Conservation (phyloP, 2,888 invertebrate genomes). For the Rhagophthalmus giganteus region DNA sequence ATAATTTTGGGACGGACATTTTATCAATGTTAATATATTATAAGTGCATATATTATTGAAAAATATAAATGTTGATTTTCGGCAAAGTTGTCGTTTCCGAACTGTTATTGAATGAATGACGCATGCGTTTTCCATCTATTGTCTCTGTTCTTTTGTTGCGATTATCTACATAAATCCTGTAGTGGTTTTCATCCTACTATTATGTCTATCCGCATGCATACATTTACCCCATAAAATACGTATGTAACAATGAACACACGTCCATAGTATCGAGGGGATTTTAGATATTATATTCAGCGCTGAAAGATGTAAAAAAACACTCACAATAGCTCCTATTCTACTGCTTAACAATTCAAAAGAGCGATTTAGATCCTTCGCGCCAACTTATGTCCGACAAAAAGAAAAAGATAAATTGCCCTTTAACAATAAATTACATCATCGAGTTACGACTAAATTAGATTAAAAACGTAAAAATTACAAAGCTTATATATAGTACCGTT, state of each 20-base stretch:
- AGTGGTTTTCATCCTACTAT: conserved; percentile 44
- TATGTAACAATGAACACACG: conserved; percentile 38
- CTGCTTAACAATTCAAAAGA: conserved; percentile 15
- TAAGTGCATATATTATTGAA: no score
- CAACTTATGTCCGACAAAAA: background rate
- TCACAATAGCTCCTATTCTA: conserved; percentile 19
- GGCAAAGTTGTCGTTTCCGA: background rate
- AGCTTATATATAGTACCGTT: no score
- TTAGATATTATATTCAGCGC: conserved; percentile 21
- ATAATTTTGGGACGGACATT: no score
- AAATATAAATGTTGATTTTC: background rate
- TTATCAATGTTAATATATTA: no score
- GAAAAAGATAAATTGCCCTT: conserved; percentile 4
- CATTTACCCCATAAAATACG: conserved; percentile 38
- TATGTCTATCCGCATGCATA: conserved; percentile 43
- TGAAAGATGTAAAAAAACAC: conserved; percentile 16
- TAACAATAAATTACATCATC: conserved; percentile 6
- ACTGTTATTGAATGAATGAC: conserved; percentile 7
- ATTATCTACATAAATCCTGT: conserved; percentile 46
- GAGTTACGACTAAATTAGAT: conserved; percentile 1
- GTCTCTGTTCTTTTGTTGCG: conserved; percentile 45
- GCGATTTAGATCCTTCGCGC: conserved; percentile 13
- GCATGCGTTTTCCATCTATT: conserved; percentile 36
- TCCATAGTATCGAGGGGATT: conserved; percentile 22
- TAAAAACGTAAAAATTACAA: background rate